These are phyloP conservation scores for Varanus komodoensis DNA, from an alignment of 2,113 vertebrate genomes.

Conservation along the genomic window DNA sequence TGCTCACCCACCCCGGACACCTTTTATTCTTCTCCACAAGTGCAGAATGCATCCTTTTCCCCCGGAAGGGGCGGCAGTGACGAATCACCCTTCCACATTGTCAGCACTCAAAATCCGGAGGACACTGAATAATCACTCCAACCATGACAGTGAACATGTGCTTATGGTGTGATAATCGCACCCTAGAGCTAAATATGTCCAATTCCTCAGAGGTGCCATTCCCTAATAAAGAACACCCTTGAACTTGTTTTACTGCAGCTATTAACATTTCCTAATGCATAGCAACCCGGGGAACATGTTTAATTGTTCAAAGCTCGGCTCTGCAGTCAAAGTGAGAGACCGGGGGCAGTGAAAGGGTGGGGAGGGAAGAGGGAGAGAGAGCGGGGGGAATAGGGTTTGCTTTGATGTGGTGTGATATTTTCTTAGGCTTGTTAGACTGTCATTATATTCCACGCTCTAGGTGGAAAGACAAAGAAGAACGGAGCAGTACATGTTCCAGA, in stretches of 20 bases:
- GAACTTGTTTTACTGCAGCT: background rate
- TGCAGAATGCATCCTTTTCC: background rate
- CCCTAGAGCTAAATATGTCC: conserved; percentile 18
- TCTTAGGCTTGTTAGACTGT: conserved; percentile 20
- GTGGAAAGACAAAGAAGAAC: background rate
- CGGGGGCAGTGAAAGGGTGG: no score
- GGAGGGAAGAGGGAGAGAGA: background rate
- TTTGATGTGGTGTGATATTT: conserved; percentile 25
- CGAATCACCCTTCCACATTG: background rate
- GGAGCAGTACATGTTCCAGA: background rate
- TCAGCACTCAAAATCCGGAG: background rate
- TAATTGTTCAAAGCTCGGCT: conserved; percentile 41
- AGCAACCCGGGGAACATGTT: conserved; percentile 44
- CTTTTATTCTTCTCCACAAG: no score
- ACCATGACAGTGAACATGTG: background rate
- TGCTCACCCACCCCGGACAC: no score
- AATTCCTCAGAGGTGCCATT: conserved; percentile 10
- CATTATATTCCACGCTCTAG: conserved; percentile 20
- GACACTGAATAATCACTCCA: background rate
- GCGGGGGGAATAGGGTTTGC: conserved; percentile 40
- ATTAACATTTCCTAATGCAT: conserved; percentile 28
- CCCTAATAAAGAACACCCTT: conserved; percentile 36
- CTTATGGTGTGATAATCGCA: background rate
- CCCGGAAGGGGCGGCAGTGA: background rate
- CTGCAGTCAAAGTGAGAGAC: background rate